Base-by-base conservation (phyloP, 2,888 invertebrate species). In the Fragum whitleyi region DNA sequence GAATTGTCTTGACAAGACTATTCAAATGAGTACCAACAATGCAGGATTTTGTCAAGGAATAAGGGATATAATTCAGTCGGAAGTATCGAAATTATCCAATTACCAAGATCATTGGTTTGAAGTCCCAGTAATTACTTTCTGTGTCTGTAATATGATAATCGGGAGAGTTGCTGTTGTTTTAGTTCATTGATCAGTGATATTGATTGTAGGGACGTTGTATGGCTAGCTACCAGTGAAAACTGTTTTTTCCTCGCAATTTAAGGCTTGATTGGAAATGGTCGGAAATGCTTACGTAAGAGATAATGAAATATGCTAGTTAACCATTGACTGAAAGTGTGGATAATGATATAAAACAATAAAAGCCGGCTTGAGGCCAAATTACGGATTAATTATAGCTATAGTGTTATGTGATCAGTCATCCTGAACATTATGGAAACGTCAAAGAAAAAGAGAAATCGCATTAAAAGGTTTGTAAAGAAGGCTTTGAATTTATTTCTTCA, bases 121-220 rank as follows among this genome's bases (percentile, higher is more conserved):
- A 42, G 42, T 42, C 26, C 21, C 42, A 65, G 42, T 65, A 65
- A 65, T 65, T 65, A 42, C 36, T 65, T 65, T 65, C 65, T 65
- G 61, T 26, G 57, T 32, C 65, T 65, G 65, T 65, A 65, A 65
- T 65, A 65, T 42, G 65, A 65, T 65, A 65, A 65, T 39, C 61
- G 61, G 19, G 61, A 42, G 42, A 65, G 65, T 23, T 16, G 11
- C 65, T 65, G 65, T 65, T 65, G 65, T 65, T 65, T 65, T 65
- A 65, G 65, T 16, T 65, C 47, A 65, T 65, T 65, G 65, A 65
- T 65, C 42, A 42, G 23, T 7, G 9, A 21, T 42, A 65, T 65
- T 65, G 65, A 65, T 65, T 65, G 21, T 28, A 19, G 16, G 32
- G 47, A 47, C n/a, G 47, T 3, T 47, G 14, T 47, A n/a, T n/a